Base-by-base conservation (phyloP, 2,113 vertebrate species). In the Acanthochromis polyacanthus region DNA sequence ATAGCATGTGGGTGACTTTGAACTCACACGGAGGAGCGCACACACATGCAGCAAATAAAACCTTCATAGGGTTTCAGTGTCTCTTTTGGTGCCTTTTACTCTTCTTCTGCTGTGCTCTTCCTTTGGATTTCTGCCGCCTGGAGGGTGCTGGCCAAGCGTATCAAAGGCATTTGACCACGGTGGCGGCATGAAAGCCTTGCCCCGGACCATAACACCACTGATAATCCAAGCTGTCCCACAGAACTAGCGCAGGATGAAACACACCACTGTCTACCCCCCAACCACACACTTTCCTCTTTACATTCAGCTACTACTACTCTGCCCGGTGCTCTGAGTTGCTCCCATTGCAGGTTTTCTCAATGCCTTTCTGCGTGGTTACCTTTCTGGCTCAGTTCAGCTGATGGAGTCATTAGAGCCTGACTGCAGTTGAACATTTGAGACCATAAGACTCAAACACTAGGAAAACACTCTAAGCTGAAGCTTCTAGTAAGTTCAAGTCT, bases 121-220 rank as follows among this genome's bases (percentile, higher is more conserved):
- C 76, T 81, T 78, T 87, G 75, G 78, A 90, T 90, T 75, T 57
- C 50, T 10, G 72, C 67, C 73, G 83, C 83, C 84, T 82, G 63
- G 61, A 78, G 85, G 81, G 50, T 12, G 65, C 64, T 46, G 63
- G 80, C 85, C 81, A 71, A 83, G 86, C 82, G 60, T 89, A 91
- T 92, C 91, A 92, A 93, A 93, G 85, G 82, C 85, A 62, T 86
- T 92, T 91, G 85, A 85, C 89, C 88, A 86, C 16, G 84, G 88
- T 91, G 88, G 83, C 56, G 50, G 86, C 76, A 88, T 91, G 86
- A 93, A 91, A 92, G 90, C 77, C 58, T 84, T 28, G 85, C 85
- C 85, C 75, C 55, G 19, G 85, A 84, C 87, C 91, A 81, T 76
- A 87, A 78, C 81, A 57, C 74, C 70, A 68, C 78, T 80, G 87